Base-by-base conservation (phyloP, 92 coral and sea anemone species). In the Epizoanthus scotinus region DNA sequence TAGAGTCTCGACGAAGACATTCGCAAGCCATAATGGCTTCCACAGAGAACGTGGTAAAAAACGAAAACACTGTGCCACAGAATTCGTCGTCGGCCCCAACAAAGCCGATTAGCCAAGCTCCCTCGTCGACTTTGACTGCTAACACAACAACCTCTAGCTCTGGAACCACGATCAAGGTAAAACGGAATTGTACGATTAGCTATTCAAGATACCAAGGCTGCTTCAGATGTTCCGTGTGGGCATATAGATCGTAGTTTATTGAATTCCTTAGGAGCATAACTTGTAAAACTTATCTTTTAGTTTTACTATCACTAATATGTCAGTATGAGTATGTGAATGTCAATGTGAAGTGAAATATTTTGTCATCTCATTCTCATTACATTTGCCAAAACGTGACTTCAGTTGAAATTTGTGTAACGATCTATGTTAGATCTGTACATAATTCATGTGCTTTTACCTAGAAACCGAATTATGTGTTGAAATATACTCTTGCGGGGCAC, bases 381-480 rank as follows among this genome's bases (percentile, higher is more conserved):
- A 42, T 42, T 44, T 44, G 0, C 50, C 9, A 8, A 44, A 44
- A 44, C 14, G 50, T 44, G 50, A 44, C 50, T 44, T 63, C 44
- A 63, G 69, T 1, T 24, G 12, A 8, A 62, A 9, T 28, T 62
- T 3, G 29, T 56, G 20, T 3, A 1, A 29, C 22, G 14, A 8
- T 29, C 40, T 19, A 10, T 63, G 21, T 8, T 36, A 27, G 29
- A 29, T 63, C 69, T 62, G 24, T 21, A 21, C 17, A 62, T 26
- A 29, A 26, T 26, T 62, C 28, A 13, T 63, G 29, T 63, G 42
- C 44, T 85, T 53, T n/a, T 63, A 24, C 77, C 13, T 78, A 96
- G 99, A 96, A 96, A 78, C 99, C 99, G 56, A 93, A 86, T 78
- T 96, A 96, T 82, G 91, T 89, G 40, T 74, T 96, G 66, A 96